Evolutionary conservation across 35 echinoderm and acorn worm genomes (phyloP).

Genomic region (Ophiothrix spiculata): DNA sequence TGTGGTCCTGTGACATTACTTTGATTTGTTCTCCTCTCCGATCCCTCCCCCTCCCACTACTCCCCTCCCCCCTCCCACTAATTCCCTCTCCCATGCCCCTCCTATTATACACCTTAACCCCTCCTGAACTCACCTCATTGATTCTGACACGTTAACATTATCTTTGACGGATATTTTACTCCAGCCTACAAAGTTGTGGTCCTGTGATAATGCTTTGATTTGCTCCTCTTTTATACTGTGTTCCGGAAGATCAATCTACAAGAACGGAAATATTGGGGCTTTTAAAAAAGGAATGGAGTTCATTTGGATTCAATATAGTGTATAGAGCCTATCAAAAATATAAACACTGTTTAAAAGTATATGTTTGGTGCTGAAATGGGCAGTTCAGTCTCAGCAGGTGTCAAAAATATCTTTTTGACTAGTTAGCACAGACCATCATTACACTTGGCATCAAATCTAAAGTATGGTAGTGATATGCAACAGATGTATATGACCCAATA

Average conservation of each 20-base stretch:
- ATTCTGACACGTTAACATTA: conserved; percentile 67
- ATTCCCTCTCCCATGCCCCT: too few species aligned
- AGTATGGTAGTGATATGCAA: too few species aligned
- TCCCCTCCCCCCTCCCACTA: too few species aligned
- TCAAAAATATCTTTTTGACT: too few species aligned
- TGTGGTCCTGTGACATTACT: conserved; percentile 46
- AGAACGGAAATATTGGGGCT: not conserved
- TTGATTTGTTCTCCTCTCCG: conserved; percentile 90
- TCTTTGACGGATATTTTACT: conserved; percentile 94
- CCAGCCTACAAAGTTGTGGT: conserved; percentile 82
- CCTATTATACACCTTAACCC: too few species aligned
- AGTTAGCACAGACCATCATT: too few species aligned
- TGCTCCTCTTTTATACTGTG: conserved; percentile 65
- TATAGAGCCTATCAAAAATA: not conserved
- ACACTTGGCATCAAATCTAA: too few species aligned
- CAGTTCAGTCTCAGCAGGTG: too few species aligned
- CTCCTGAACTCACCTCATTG: conserved; percentile 99
- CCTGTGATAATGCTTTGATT: conserved; percentile 62
- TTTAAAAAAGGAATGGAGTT: not conserved
- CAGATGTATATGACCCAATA: too few species aligned
- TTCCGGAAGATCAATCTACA: conserved; percentile 65
- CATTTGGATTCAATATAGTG: not conserved
- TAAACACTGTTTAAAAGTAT: too few species aligned
- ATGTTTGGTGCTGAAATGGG: too few species aligned
- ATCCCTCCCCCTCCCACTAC: too few species aligned